These are phyloP conservation scores for Falco berigora DNA, from an alignment of 2,797 vertebrate species.

Conservation along the genomic window DNA sequence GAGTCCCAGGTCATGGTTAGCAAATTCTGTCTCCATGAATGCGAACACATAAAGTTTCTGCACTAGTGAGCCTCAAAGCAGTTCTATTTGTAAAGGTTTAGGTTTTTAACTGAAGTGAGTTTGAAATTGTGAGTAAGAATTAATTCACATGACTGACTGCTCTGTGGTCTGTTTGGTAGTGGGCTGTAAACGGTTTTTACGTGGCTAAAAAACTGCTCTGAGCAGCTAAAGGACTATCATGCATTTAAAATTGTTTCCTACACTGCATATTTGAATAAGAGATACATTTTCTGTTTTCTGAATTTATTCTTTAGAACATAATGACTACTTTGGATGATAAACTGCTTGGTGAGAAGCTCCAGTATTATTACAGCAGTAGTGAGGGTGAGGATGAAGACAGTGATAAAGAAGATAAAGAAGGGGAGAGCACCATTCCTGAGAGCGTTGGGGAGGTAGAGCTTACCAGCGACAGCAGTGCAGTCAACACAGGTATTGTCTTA, in stretches of 20 bases:
- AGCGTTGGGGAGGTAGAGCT: conserved; percentile 65
- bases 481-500: conserved; percentile 85
- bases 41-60: neutral
- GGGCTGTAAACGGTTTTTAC: neutral
- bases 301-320: neutral
- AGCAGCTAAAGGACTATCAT: accelerated
- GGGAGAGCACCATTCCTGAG: conserved; percentile 72
- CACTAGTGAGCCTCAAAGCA: neutral
- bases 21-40: neutral
- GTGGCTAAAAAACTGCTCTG: neutral
- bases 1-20: accelerated
- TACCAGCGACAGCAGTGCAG: conserved; percentile 82
- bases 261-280: neutral
- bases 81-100: neutral
- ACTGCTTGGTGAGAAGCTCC: conserved; percentile 93
- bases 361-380: conserved; percentile 99
- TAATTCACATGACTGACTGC: neutral
- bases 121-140: neutral
- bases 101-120: neutral
- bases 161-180: neutral
- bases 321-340: conserved; percentile 97
- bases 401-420: conserved; percentile 85
- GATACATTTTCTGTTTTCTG: neutral
- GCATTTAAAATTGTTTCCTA: accelerated
- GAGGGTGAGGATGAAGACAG: conserved; percentile 97